Evolutionary conservation across 1,140 invertebrate genomes (phyloP).

Genomic region (Drosophila pseudoobscura): DNA sequence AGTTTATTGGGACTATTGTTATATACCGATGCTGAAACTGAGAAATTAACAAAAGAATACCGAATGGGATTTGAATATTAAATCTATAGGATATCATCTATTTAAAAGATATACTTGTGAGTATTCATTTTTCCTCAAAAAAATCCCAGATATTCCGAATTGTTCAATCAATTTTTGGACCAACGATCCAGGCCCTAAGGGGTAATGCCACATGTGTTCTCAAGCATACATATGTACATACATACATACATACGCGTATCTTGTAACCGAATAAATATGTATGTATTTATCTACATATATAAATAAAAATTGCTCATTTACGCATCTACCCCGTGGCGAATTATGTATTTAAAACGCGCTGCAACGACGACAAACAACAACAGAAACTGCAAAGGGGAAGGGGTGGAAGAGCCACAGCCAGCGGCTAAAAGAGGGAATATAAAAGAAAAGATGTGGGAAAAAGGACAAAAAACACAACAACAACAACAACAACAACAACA

Average conservation of each 20-base stretch:
- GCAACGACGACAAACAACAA: conserved; percentile 28
- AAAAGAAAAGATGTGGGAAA: neutral
- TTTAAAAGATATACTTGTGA: no score
- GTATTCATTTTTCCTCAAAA: no score
- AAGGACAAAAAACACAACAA: conserved; percentile 9
- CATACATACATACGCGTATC: conserved; percentile 5
- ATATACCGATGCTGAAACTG: conserved; percentile 27
- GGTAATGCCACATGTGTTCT: no score
- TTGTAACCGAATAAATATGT: conserved; percentile 21
- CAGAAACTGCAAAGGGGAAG: neutral
- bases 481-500: conserved; percentile 26
- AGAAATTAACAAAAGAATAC: conserved; percentile 29
- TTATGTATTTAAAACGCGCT: conserved; percentile 64
- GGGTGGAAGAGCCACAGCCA: neutral
- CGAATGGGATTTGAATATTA: conserved; percentile 7
- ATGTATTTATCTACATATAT: conserved; percentile 30
- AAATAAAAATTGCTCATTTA: conserved; percentile 79
- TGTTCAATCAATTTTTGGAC: no score
- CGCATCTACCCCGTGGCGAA: conserved; percentile 74
- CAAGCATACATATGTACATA: conserved; percentile 2
- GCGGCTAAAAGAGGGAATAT: conserved; percentile 12
- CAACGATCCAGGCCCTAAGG: no score
- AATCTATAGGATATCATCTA: no score
- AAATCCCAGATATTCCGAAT: no score
- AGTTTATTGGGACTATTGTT: conserved; percentile 55